A percentile compares a stretch with the other conserved stretches of the same genome.
Conservation (phyloP, 2,113 vertebrate species). For the Cepphus grylle region DNA sequence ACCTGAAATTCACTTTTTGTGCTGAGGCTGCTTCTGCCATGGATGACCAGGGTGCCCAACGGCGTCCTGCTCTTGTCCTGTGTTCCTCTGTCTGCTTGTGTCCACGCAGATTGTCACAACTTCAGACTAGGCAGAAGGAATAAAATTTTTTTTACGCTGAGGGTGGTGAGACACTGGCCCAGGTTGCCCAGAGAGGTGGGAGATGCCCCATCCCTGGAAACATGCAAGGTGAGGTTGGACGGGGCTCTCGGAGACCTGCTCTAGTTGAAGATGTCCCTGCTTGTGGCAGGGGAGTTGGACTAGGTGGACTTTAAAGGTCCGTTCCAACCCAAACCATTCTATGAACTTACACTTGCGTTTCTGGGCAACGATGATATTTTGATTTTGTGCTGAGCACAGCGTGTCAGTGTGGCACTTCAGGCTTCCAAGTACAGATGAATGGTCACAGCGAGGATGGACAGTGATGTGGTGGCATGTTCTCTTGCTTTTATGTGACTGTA, state of each 20-base stretch:
- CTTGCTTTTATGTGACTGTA: background rate
- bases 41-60: background rate
- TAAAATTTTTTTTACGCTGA: rapidly evolving
- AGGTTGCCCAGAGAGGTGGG: background rate
- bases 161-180: rapidly evolving
- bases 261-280: background rate
- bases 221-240: too few species aligned
- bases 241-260: background rate
- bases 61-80: background rate
- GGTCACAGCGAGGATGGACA: rapidly evolving
- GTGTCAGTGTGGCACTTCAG: background rate
- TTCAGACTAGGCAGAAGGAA: background rate
- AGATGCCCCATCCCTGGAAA: background rate
- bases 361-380: background rate
- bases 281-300: rapidly evolving
- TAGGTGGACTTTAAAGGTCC: background rate
- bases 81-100: background rate
- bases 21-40: background rate
- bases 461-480: background rate
- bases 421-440: background rate
- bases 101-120: background rate
- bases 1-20: background rate
- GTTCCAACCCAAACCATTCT: background rate
- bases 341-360: background rate
- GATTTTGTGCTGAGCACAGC: background rate